Evolutionary conservation across 1,140 invertebrate genomes (phyloP).

Genomic region (Aphis gossypii): DNA sequence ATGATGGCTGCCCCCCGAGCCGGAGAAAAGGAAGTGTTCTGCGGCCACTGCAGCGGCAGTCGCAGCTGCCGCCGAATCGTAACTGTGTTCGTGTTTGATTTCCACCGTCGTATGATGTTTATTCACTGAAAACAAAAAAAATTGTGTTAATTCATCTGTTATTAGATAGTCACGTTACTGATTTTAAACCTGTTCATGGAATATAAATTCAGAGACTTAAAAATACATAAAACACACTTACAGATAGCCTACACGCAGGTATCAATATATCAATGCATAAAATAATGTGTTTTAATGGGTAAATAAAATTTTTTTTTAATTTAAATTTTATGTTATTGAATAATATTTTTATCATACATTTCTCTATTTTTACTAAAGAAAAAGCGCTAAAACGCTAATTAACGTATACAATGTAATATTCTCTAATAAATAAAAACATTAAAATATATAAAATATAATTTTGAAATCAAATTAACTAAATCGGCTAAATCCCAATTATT

Average conservation of each 20-base stretch:
- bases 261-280: background rate
- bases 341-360: background rate
- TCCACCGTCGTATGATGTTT: slow-evolving; percentile 24
- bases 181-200: background rate
- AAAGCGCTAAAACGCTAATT: no score
- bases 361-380: no score
- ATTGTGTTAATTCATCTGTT: background rate
- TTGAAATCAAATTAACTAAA: no score
- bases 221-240: no score
- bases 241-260: background rate
- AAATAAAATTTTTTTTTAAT: background rate
- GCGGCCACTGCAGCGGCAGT: slow-evolving; percentile 24
- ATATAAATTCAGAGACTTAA: background rate
- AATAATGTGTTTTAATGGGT: background rate
- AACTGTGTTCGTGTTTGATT: slow-evolving; percentile 44
- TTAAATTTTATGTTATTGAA: background rate
- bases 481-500: no score
- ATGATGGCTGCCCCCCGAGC: slow-evolving; percentile 28
- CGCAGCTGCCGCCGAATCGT: slow-evolving; percentile 31
- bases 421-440: no score
- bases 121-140: slow-evolving; percentile 21
- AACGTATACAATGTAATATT: no score
- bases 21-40: slow-evolving; percentile 27
- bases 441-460: no score
- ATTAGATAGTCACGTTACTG: background rate